phyloP scores from a whole-genome alignment of 1,140 invertebrate genomes.

The Dendroctonus valens region DNA sequence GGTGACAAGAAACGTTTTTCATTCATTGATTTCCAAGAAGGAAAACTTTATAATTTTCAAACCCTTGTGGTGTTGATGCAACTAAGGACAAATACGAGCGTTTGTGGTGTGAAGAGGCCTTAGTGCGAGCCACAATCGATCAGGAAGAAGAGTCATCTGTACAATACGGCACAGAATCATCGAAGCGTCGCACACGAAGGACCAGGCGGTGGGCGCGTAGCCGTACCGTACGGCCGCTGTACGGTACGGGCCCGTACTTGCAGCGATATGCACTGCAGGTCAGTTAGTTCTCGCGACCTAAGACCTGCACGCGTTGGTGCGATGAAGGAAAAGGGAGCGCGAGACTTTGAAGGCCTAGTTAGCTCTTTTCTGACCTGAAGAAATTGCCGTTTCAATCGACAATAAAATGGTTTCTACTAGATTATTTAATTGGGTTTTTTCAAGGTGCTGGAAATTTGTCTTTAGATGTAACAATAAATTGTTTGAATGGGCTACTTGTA shows the following conservation, averaged over 20 bases:
- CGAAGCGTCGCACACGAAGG: slow-evolving; percentile 19
- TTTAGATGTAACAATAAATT: too few species aligned
- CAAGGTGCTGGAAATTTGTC: too few species aligned
- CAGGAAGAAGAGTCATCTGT: slow-evolving; percentile 26
- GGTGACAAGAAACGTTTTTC: too few species aligned
- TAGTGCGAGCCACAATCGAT: slow-evolving; percentile 18
- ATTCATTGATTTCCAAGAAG: too few species aligned
- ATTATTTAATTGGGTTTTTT: too few species aligned
- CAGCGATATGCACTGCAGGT: slow-evolving; percentile 41
- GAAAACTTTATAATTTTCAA: too few species aligned
- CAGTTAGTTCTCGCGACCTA: slow-evolving; percentile 47
- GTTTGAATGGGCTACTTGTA: too few species aligned
- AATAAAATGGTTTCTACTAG: too few species aligned
- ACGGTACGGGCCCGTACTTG: neutral
- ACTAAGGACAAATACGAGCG: too few species aligned
- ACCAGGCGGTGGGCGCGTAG: slow-evolving; percentile 20
- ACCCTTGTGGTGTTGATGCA: too few species aligned
- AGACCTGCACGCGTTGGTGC: slow-evolving; percentile 34
- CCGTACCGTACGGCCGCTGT: slow-evolving; percentile 1
- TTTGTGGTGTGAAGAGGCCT: slow-evolving; percentile 10
- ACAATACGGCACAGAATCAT: slow-evolving; percentile 13
- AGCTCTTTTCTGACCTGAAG: neutral
- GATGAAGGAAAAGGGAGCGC: slow-evolving; percentile 10
- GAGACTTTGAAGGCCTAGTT: slow-evolving; percentile 5
- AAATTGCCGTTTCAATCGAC: neutral